A percentile compares a stretch with the other conserved stretches of the same genome.
Evolutionary conservation across 1,140 invertebrate species (phyloP).

Genomic region (Anastrepha ludens): DNA sequence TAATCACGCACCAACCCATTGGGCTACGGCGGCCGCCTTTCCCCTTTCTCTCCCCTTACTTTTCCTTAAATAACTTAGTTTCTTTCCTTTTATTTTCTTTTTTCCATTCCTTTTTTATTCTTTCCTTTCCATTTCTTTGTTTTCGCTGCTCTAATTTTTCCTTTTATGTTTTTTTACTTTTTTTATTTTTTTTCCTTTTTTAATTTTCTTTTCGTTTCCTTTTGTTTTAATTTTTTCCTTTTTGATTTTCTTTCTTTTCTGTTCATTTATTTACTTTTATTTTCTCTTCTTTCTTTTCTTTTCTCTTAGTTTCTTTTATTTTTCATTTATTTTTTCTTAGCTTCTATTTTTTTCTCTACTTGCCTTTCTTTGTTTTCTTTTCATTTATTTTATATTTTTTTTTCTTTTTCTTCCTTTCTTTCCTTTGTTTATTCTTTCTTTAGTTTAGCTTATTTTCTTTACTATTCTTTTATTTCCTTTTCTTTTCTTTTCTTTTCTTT

Average conservation of each 20-base stretch:
- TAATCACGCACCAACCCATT: too few relatives aligned
- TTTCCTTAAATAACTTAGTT: too few relatives aligned
- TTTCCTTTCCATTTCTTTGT: too few relatives aligned
- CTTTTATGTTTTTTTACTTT: too few relatives aligned
- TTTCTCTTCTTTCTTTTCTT: neutral
- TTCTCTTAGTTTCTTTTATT: neutral
- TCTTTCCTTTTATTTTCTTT: too few relatives aligned
- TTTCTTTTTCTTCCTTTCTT: neutral
- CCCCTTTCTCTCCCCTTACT: too few relatives aligned
- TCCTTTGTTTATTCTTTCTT: neutral
- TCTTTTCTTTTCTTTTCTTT: neutral
- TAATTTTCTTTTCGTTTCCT: neutral
- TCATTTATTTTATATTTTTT: neutral
- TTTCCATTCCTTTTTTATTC: too few relatives aligned
- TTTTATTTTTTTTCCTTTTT: too few relatives aligned
- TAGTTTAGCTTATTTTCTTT: too few relatives aligned
- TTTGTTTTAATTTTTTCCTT: neutral
- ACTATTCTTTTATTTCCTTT: neutral
- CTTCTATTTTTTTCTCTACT: neutral
- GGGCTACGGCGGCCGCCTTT: too few relatives aligned
- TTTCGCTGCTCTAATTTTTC: too few relatives aligned
- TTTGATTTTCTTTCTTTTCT: neutral
- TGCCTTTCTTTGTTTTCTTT: too few relatives aligned
- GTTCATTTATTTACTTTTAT: neutral
- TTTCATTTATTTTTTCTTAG: neutral